Evolutionary conservation across 2,888 invertebrate species (phyloP).

Genomic region (Drosophila meridiana): DNA sequence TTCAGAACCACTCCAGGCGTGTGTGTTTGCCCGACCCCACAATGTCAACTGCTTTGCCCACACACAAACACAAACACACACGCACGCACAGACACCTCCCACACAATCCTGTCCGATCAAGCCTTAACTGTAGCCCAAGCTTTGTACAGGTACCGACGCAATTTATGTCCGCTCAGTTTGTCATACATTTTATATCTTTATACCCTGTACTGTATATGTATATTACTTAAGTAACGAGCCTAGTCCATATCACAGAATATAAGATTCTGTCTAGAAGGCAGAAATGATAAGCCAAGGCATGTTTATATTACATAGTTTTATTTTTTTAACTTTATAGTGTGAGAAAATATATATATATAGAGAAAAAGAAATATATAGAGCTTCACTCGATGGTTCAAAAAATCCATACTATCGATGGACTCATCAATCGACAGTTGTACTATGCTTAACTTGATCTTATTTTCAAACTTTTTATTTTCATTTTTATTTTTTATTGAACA

Average conservation of each 20-base stretch:
- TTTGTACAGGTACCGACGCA: constrained; percentile 49
- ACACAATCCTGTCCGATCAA: neutral
- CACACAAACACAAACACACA: neutral
- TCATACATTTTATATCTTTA: constrained; percentile 27
- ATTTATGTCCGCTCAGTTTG: constrained; percentile 55
- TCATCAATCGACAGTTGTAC: no score
- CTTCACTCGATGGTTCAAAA: no score
- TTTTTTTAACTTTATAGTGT: neutral
- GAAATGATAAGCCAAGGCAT: neutral
- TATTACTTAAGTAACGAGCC: neutral
- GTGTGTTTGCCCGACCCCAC: constrained; percentile 12
- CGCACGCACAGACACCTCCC: neutral
- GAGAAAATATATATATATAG: no score
- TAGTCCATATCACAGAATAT: neutral
- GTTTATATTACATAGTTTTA: neutral
- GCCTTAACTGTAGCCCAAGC: neutral
- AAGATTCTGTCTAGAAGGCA: neutral
- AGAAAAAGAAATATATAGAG: no score
- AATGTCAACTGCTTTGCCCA: constrained; percentile 48
- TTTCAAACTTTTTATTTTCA: no score
- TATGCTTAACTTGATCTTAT: no score
- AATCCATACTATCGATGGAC: no score
- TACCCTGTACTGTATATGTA: neutral
- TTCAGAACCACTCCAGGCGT: constrained; percentile 47
- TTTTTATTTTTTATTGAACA: no score